Conservation (phyloP, 2,113 vertebrate species). For the Nibea albiflora region DNA sequence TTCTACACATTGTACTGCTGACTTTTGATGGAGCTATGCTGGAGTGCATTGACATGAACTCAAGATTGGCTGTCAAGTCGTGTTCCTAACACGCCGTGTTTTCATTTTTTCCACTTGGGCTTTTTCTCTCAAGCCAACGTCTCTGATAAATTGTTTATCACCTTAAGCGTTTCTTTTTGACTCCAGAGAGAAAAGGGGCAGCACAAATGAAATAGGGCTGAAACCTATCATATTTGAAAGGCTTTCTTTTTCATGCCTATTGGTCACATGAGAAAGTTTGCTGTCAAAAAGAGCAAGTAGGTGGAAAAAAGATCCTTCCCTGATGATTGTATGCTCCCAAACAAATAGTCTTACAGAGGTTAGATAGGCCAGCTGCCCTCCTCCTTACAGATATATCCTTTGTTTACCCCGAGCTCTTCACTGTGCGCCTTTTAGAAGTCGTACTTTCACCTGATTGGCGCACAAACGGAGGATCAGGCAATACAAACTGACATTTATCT, state of each 20-base stretch:
- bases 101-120: conserved; percentile 51
- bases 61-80: conserved; percentile 73
- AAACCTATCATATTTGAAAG: conserved; percentile 73
- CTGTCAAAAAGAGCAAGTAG: conserved; percentile 58
- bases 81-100: conserved; percentile 49
- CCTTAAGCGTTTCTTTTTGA: conserved; percentile 64
- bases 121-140: conserved; percentile 56
- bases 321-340: conserved; percentile 59
- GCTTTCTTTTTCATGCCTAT: conserved; percentile 68
- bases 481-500: conserved; percentile 76
- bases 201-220: conserved; percentile 61
- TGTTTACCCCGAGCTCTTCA: conserved; percentile 56
- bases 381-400: conserved; percentile 50
- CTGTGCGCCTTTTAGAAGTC: conserved; percentile 45
- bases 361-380: conserved; percentile 49
- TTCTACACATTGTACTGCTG: conserved; percentile 51
- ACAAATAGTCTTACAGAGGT: conserved; percentile 57
- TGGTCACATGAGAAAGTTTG: conserved; percentile 71
- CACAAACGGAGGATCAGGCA: conserved; percentile 53
- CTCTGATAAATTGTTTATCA: conserved; percentile 78
- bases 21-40: conserved; percentile 66
- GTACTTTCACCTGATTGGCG: conserved; percentile 64
- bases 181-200: conserved; percentile 45
- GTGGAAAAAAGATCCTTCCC: conserved; percentile 59
- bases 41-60: conserved; percentile 65